Evolutionary conservation across 2,888 invertebrate species (phyloP), one percentile per base, ranked within the genome.

Genomic region (Nycteola revayana): DNA sequence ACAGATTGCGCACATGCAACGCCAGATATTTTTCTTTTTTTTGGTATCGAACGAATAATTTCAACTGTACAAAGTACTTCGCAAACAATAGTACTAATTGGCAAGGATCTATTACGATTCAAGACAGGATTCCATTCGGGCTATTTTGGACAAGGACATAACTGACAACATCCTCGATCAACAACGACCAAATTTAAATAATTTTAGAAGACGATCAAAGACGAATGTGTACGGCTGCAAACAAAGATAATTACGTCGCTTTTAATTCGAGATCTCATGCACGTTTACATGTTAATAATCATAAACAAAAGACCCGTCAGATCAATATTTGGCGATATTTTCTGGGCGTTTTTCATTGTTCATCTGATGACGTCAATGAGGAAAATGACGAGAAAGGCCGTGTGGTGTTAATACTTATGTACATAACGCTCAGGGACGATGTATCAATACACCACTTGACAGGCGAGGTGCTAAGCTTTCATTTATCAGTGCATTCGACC

Each of bases 401-500:
- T 28, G 23, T 43, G 33, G 36, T 42, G 47, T 35, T 35, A 47
- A 51, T 43, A 41, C 25, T 10, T 28, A 38, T 23, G 27, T 32
- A 40, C 25, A 29, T 26, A 33, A 32, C 25, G 36, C 17, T 42
- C 35, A 38, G 36, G 35, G 42, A 32, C 46, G 40, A n/a, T 24
- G 45, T 29, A 52, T 42, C 49, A 41, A 56, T 49, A 45, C n/a
- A 40, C 31, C 39, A 55, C 52, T 54, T 53, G 36, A 34, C 35
- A 23, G 42, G 38, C 27, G 42, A 44, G 46, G 14, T 44, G 42
- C 39, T 44, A 34, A 49, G 45, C 30, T 39, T 52, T 52, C 47
- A 60, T 58, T 58, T 66, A 63, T 67, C 63, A 59, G 60, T 50
- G 54, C 57, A 62, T 44, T 60, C 54, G 54, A 57, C 53, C 56